Conservation (phyloP, 2,113 vertebrate genomes). For the Cercocebus atys region DNA sequence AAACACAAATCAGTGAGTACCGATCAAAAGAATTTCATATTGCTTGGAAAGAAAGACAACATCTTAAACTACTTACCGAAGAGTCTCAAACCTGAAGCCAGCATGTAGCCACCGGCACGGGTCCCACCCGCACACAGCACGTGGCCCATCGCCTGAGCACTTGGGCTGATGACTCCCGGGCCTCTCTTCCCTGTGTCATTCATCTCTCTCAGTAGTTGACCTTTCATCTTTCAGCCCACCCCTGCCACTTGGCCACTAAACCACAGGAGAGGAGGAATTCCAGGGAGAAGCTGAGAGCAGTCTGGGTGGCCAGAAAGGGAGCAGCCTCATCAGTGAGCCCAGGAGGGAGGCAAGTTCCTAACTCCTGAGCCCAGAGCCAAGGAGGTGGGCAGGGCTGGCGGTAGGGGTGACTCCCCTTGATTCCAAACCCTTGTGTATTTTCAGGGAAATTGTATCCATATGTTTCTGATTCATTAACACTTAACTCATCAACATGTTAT, state of each 20-base stretch:
- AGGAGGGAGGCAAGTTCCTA: not conserved
- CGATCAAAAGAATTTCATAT: not conserved
- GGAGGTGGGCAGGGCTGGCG: not conserved
- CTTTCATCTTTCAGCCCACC: conserved; percentile 44
- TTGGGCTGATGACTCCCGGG: not conserved
- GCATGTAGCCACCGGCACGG: rapidly evolving
- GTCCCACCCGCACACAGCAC: not conserved
- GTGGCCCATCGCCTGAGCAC: not conserved
- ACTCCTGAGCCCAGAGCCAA: not conserved
- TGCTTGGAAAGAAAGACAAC: conserved; percentile 27
- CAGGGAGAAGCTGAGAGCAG: conserved; percentile 39
- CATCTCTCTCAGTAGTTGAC: conserved; percentile 42
- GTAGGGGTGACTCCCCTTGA: conserved; percentile 14
- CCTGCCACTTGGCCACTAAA: conserved; percentile 66
- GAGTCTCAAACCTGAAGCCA: not conserved
- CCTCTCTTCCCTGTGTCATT: conserved; percentile 39
- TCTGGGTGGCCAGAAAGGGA: conserved; percentile 62
- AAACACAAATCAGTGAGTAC: conserved; percentile 15
- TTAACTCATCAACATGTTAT: conserved; percentile 78
- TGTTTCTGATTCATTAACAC: conserved; percentile 79
- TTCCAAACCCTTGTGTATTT: conserved; percentile 64
- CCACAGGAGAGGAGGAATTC: conserved; percentile 65
- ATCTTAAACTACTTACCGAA: conserved; percentile 4
- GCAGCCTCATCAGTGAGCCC: not conserved
- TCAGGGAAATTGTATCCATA: conserved; percentile 73